Conservation (phyloP, 2,797 vertebrate genomes). For the Huso huso region DNA sequence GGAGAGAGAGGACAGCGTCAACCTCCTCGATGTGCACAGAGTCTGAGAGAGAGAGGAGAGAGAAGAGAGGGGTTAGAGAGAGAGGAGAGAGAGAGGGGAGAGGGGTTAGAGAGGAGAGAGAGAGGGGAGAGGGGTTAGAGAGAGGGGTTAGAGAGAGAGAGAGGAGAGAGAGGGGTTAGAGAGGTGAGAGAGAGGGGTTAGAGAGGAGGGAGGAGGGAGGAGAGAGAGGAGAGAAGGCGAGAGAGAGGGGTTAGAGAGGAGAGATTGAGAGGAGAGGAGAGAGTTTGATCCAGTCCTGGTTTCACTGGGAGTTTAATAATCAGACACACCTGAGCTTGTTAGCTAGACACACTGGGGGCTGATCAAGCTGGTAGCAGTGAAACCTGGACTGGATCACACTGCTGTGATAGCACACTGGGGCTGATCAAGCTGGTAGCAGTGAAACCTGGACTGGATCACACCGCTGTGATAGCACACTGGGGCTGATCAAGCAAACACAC, state of each 20-base stretch:
- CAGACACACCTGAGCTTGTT: too few species aligned
- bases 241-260: not conserved
- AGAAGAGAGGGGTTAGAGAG: not conserved
- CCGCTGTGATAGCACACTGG: too few species aligned
- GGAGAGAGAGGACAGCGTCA: too few species aligned
- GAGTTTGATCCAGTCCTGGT: too few species aligned
- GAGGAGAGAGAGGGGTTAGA: not conserved
- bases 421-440: not conserved
- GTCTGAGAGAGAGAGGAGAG: constrained; percentile 10
- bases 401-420: too few species aligned
- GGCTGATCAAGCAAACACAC: not conserved
- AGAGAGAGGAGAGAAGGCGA: not conserved
- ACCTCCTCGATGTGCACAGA: too few species aligned
- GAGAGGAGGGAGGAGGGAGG: not conserved
- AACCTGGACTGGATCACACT: too few species aligned
- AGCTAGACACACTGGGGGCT: too few species aligned
- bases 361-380: too few species aligned
- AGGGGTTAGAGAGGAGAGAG: not conserved
- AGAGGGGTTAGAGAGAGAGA: not conserved
- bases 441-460: too few species aligned
- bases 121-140: not conserved
- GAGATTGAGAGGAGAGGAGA: not conserved
- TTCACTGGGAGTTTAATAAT: too few species aligned
- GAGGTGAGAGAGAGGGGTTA: too few species aligned
- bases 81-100: not conserved